phyloP scores from a whole-genome alignment of 2,113 vertebrate species.

The Baryphthengus martii region DNA sequence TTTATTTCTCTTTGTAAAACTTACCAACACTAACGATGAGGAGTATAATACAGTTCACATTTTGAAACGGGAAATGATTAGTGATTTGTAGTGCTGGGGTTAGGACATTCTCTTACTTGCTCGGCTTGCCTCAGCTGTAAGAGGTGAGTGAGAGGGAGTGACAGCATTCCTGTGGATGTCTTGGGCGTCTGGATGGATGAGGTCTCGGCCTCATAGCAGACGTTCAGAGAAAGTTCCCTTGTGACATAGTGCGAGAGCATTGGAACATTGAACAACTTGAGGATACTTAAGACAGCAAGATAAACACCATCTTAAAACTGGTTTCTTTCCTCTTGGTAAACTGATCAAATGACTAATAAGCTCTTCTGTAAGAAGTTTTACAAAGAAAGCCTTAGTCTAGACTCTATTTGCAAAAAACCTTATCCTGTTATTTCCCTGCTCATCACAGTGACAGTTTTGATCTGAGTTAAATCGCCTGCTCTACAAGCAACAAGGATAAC shows the following conservation, averaged over 20 bases:
- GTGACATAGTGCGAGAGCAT: background rate
- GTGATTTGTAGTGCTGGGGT: background rate
- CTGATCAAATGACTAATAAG: background rate
- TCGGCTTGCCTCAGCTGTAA: background rate
- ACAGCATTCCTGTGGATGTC: background rate
- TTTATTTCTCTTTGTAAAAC: background rate
- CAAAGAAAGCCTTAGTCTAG: background rate
- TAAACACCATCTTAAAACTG: background rate
- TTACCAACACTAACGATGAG: background rate
- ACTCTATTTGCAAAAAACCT: background rate
- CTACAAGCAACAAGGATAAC: background rate
- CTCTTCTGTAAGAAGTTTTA: background rate
- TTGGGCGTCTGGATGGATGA: background rate
- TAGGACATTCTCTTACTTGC: background rate
- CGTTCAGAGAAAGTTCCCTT: background rate
- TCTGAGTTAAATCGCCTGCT: background rate
- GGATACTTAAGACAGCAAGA: background rate
- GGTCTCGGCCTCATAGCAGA: background rate
- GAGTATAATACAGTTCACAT: background rate
- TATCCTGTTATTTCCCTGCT: background rate
- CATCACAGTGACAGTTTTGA: background rate
- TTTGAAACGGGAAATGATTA: background rate
- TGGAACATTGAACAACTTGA: background rate
- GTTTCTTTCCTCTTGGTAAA: background rate
- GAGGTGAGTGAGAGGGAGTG: accelerated